Percentiles rank a stretch among this genome's conserved stretches.
phyloP scores from a whole-genome alignment of 2,797 vertebrate genomes.

The Alfaro cultratus region DNA sequence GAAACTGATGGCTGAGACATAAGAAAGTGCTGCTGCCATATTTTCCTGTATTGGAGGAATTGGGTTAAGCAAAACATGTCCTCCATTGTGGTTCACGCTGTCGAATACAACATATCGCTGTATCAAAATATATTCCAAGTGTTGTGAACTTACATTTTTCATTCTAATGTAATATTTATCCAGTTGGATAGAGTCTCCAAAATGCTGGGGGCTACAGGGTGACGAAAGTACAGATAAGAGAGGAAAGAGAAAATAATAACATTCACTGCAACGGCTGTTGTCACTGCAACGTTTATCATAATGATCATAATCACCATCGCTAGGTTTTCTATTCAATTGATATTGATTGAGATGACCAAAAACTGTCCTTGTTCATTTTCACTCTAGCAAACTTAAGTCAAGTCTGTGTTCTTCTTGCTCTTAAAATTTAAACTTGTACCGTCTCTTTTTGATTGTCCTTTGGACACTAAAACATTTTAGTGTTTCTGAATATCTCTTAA shows the following conservation, averaged over 20 bases:
- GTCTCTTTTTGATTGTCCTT: not conserved
- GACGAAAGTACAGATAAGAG: too few species aligned
- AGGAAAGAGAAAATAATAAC: too few species aligned
- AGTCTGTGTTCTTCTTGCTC: not conserved
- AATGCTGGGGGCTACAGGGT: too few species aligned
- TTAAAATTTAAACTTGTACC: not conserved
- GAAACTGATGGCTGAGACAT: not conserved
- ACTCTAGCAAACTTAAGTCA: not conserved
- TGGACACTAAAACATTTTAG: not conserved
- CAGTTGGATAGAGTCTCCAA: too few species aligned
- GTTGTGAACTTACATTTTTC: not conserved
- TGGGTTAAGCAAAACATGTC: not conserved
- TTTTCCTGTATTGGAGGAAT: not conserved
- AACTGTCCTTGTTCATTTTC: not conserved
- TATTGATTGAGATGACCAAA: not conserved
- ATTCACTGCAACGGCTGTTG: too few species aligned
- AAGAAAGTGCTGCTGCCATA: not conserved
- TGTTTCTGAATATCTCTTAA: not conserved
- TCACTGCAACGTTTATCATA: not conserved
- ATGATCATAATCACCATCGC: not conserved
- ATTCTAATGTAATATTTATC: too few species aligned
- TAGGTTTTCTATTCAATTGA: not conserved
- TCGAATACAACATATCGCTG: not conserved
- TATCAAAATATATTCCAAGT: not conserved
- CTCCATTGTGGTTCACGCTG: not conserved